phyloP scores from a whole-genome alignment of 1,140 invertebrate species.

The Scaptomyza pallida region DNA sequence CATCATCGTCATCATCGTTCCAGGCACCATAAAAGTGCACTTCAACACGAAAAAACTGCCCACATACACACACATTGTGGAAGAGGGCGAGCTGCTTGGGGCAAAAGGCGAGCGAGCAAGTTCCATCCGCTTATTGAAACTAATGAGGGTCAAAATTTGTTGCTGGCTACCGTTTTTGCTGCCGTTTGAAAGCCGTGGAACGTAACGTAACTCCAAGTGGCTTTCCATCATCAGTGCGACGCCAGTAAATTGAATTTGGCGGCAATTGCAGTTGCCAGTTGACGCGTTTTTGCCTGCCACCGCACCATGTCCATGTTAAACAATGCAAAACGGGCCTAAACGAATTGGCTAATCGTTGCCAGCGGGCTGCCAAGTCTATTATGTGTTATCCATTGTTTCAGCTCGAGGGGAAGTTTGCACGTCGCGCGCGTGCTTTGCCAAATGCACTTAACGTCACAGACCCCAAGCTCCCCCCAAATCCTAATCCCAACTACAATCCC shows the following conservation, averaged over 20 bases:
- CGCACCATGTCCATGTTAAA: constrained; percentile 13
- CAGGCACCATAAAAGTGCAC: background rate
- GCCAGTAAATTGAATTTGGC: constrained; percentile 19
- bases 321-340: constrained; percentile 57
- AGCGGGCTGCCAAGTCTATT: constrained; percentile 8
- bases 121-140: constrained; percentile 24
- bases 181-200: background rate
- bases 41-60: background rate
- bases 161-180: background rate
- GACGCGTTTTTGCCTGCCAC: background rate
- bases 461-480: too few species aligned
- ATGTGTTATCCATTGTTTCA: background rate
- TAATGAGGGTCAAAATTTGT: constrained; percentile 23
- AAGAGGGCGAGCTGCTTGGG: too few species aligned
- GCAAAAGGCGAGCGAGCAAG: background rate
- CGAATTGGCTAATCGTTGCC: constrained; percentile 62
- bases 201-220: background rate
- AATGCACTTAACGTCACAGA: constrained; percentile 1
- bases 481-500: background rate
- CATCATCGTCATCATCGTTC: too few species aligned
- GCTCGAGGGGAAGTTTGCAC: too few species aligned
- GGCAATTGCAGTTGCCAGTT: constrained; percentile 7
- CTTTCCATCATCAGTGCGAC: background rate
- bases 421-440: background rate
- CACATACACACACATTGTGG: background rate